Conservation (phyloP, 2,888 invertebrate species). For the Clostera curtula region DNA sequence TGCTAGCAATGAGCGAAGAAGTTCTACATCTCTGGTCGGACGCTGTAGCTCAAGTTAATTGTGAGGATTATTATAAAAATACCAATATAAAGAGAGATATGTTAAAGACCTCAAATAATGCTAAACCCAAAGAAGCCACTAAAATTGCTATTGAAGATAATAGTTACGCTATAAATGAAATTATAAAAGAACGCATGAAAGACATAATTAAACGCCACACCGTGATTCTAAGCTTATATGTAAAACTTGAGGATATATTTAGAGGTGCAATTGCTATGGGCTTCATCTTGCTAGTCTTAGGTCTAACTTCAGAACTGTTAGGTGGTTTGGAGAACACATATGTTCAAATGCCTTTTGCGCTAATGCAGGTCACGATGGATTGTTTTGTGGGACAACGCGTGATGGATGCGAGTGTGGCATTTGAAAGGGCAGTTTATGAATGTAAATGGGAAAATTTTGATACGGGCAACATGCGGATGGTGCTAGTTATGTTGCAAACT, state of each 20-base stretch:
- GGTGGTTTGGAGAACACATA: conserved; percentile 39
- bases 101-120: too few relatives aligned
- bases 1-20: conserved; percentile 12
- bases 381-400: conserved; percentile 45
- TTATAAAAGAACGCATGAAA: conserved; percentile 5
- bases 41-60: conserved; percentile 7
- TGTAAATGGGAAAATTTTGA: conserved; percentile 53
- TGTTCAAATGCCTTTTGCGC: conserved; percentile 33
- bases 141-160: background rate
- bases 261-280: conserved; percentile 30
- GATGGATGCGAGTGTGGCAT: conserved; percentile 36
- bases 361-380: conserved; percentile 36
- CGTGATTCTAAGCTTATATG: conserved; percentile 2
- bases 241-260: conserved; percentile 19
- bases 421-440: conserved; percentile 40
- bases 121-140: too few relatives aligned
- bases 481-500: conserved; percentile 38
- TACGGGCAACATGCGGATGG: conserved; percentile 35
- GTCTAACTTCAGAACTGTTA: conserved; percentile 29
- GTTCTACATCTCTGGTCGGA: conserved; percentile 19
- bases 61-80: background rate
- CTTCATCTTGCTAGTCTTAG: conserved; percentile 25
- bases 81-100: too few relatives aligned
- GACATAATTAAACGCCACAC: conserved; percentile 5
- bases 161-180: conserved; percentile 3